A percentile compares a stretch with the other conserved stretches of the same genome.
Conservation (phyloP, 2,888 invertebrate species). For the Fragum whitleyi region DNA sequence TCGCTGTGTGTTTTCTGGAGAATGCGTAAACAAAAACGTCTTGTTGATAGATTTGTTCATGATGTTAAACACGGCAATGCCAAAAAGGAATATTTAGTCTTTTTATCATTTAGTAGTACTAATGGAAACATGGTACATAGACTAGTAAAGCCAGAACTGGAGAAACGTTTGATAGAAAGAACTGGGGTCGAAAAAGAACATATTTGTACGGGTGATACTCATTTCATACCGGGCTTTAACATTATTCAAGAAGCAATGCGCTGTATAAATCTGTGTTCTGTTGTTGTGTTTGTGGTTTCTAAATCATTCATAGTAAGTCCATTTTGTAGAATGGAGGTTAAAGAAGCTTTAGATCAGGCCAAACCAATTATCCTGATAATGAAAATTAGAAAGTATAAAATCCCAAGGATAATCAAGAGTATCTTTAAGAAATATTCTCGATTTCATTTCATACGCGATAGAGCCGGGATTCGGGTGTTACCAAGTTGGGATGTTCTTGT, state of each 20-base stretch:
- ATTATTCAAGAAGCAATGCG: conserved; percentile 6
- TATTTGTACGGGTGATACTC: conserved; percentile 10
- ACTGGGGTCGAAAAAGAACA: background rate
- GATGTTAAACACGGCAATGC: no score
- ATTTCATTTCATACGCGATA: background rate
- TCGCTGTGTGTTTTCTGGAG: no score
- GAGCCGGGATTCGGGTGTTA: background rate
- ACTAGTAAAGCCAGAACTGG: no score
- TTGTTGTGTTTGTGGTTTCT: background rate
- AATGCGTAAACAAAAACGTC: no score
- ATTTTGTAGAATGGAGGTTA: background rate
- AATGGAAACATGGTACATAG: no score
- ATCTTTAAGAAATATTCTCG: background rate
- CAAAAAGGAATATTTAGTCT: no score
- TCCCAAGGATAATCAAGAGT: background rate
- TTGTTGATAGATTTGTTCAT: no score
- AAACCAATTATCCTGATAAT: conserved; percentile 12
- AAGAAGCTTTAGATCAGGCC: background rate
- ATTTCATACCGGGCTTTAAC: conserved; percentile 8
- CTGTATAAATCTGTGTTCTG: background rate
- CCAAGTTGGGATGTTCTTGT: background rate
- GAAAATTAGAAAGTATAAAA: background rate
- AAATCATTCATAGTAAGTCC: background rate
- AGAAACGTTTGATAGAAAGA: background rate
- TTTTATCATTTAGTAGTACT: no score